Percentiles rank a stretch among this genome's conserved stretches.
Evolutionary conservation across 2,113 vertebrate genomes (phyloP).

Genomic region (Hemicordylus capensis): DNA sequence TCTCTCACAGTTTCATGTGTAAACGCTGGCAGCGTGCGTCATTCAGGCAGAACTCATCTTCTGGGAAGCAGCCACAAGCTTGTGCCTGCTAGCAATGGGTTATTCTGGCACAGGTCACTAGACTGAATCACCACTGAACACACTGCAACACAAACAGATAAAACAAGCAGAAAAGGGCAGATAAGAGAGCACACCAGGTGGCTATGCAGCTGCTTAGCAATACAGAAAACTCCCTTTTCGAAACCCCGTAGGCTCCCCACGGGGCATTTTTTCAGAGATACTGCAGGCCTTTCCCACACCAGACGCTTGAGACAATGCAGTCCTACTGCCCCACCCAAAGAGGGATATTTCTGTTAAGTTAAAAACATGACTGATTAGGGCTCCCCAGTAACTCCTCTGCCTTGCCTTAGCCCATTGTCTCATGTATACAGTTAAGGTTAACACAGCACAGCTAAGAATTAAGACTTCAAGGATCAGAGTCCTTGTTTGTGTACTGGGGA

Average conservation of each 20-base stretch:
- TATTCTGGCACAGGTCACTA: background rate
- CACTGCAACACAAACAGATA: background rate
- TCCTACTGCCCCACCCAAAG: background rate
- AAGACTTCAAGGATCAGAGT: background rate
- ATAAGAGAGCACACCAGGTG: background rate
- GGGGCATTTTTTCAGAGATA: background rate
- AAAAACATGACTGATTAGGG: background rate
- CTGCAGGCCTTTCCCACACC: background rate
- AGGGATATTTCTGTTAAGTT: background rate
- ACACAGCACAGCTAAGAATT: background rate
- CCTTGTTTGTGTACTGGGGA: background rate
- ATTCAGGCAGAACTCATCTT: background rate
- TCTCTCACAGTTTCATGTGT: background rate
- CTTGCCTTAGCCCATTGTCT: background rate
- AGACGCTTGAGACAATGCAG: background rate
- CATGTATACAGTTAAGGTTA: background rate
- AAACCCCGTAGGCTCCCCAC: background rate
- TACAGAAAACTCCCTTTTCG: background rate
- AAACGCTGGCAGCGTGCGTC: background rate
- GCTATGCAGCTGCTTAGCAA: background rate
- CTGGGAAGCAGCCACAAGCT: background rate
- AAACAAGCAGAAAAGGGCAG: background rate
- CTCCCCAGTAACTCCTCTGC: background rate
- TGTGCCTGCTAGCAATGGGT: background rate
- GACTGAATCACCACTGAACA: background rate